Base-by-base conservation (phyloP, 1,140 invertebrate species). In the Chelonus insularis region DNA sequence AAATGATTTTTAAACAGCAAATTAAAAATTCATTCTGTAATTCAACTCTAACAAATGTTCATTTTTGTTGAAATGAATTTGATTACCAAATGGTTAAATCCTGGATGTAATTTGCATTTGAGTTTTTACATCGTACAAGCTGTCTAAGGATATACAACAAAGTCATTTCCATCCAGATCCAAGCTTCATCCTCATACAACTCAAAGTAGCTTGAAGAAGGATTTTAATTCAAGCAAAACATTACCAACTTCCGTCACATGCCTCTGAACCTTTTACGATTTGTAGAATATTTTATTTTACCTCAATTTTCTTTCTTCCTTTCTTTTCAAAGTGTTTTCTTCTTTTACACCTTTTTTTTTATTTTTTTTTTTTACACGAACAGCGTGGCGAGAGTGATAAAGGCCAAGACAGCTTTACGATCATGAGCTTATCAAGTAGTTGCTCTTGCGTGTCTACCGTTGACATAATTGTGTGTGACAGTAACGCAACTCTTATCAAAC, bases 391-490 rank as follows among this genome's bases (percentile, higher is more conserved):
- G 23, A 23, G 23, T 20, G 47, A 37, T 23, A 60, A 43, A 32
- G 25, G 4, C 11, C 43, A 37, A 52, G 12, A 54, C 36, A 57
- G 20, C 25, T 45, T 57, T 29, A 57, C 21, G 43, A 41, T n/a
- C n/a, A 23, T 20, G 6, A 20, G 23, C 37, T 57, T 39, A 56
- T 62, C 60, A 23, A 51, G 39, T 29, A 34, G 9, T 18, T 23
- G 29, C 23, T 61, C 41, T 59, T 48, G 58, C 58, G 59, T 61
- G 51, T 41, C 59, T 29, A 21, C 32, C 21, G 50, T 39, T 45
- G 21, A 47, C 50, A 61, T 61, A 61, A 61, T 60, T 60, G 48
- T 36, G 41, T 23, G 58, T 25, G 47, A 43, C 47, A 50, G 47
- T 11, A 50, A 48, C 21, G 12, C 7, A 50, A 50, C 23, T 20